These are phyloP conservation scores for Stichodactyla mertensii DNA, from an alignment of 64 coral and sea anemone genomes.

Conservation along the genomic window DNA sequence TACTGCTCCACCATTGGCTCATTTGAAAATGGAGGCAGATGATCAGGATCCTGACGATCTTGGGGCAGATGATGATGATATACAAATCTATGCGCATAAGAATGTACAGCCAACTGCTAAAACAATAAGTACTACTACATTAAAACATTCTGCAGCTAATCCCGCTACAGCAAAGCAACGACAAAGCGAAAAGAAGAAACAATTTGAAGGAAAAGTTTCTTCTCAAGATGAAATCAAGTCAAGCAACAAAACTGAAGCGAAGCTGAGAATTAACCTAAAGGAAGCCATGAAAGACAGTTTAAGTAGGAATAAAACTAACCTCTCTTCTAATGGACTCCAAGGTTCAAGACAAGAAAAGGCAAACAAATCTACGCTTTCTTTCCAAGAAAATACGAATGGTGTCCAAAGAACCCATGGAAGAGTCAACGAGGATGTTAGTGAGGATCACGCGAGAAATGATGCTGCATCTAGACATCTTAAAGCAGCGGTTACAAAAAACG, in stretches of 20 bases:
- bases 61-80: constrained; percentile 19
- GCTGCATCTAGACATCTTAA: neutral
- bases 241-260: neutral
- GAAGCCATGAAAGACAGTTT: neutral
- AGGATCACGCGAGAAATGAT: neutral
- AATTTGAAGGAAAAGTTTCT: neutral
- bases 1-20: neutral
- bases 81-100: constrained; percentile 2
- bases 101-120: neutral
- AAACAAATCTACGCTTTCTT: neutral
- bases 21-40: neutral
- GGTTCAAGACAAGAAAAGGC: neutral
- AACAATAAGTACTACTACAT: neutral
- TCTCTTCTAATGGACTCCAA: neutral
- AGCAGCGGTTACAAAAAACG: neutral
- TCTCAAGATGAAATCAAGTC: neutral
- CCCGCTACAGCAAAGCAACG: neutral
- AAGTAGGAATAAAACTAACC: neutral
- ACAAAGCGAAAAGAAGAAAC: neutral
- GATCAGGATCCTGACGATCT: constrained; percentile 47
- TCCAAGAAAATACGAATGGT: neutral
- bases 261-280: neutral
- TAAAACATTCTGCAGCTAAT: neutral
- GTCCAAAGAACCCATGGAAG: neutral
- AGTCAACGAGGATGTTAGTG: neutral